phyloP scores from a whole-genome alignment of 2,113 vertebrate genomes.

The Lampris incognitus region DNA sequence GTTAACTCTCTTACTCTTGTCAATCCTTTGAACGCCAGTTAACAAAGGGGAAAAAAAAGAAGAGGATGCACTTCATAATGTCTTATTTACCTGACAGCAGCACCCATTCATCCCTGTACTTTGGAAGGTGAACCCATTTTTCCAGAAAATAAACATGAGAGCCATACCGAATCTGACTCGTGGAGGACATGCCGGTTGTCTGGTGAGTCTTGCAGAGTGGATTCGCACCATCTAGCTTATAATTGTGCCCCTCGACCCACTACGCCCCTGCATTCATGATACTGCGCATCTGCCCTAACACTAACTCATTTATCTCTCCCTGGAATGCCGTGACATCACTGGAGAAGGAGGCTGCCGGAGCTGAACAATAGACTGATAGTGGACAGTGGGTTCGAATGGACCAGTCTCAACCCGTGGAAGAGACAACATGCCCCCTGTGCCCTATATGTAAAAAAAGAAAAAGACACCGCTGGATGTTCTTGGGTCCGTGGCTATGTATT shows the following conservation, averaged over 20 bases:
- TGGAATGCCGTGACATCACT: conserved; percentile 84
- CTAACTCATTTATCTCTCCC: conserved; percentile 80
- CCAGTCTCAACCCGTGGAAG: conserved; percentile 66
- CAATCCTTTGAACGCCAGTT: not conserved
- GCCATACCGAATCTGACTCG: not conserved
- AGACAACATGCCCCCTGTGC: conserved; percentile 55
- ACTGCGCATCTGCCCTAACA: conserved; percentile 80
- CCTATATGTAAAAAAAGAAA: conserved; percentile 22
- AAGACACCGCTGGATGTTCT: conserved; percentile 42
- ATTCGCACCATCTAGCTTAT: conserved; percentile 54
- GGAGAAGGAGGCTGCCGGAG: conserved; percentile 64
- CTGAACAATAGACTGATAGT: conserved; percentile 81
- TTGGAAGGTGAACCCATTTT: not conserved
- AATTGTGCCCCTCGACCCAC: conserved; percentile 68
- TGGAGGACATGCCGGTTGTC: conserved; percentile 24
- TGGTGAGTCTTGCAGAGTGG: conserved; percentile 25
- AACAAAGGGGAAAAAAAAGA: not conserved
- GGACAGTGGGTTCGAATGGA: conserved; percentile 75
- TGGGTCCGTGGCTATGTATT: conserved; percentile 6
- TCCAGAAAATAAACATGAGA: not conserved
- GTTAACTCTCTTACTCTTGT: not conserved
- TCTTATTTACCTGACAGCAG: not conserved
- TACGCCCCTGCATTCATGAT: conserved; percentile 59
- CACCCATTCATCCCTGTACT: not conserved
- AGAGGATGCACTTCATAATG: not conserved